A percentile compares a stretch with the other conserved stretches of the same genome.
These are phyloP conservation scores for Stenodera caucasica DNA, from an alignment of 2,888 invertebrate genomes.

Conservation along the genomic window DNA sequence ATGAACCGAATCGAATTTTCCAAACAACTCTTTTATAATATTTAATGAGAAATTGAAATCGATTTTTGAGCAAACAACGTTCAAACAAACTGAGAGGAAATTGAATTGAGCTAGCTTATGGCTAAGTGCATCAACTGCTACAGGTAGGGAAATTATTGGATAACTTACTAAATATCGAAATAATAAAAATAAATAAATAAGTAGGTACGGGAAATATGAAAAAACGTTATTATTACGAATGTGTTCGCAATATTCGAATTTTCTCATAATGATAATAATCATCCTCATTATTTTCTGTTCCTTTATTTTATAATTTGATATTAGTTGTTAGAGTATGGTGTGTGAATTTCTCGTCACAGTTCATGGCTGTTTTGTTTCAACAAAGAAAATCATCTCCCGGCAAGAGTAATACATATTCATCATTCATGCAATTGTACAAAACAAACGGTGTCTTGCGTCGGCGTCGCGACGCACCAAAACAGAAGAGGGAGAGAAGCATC, in stretches of 20 bases:
- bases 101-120: background rate
- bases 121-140: background rate
- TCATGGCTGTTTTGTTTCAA: conserved; percentile 37
- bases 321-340: too few relatives aligned
- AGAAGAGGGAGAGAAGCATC: conserved; percentile 43
- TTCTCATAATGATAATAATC: too few relatives aligned
- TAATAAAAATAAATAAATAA: conserved; percentile 1
- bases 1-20: background rate
- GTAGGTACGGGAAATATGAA: too few relatives aligned
- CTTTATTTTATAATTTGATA: background rate
- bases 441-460: conserved; percentile 49
- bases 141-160: background rate
- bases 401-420: conserved; percentile 50
- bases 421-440: conserved; percentile 51
- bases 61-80: background rate
- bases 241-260: too few relatives aligned
- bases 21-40: background rate
- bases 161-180: background rate
- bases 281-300: background rate
- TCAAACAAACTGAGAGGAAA: background rate
- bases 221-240: too few relatives aligned
- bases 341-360: conserved; percentile 29
- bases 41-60: background rate
- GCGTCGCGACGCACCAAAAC: conserved; percentile 40
- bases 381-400: conserved; percentile 47